Base-by-base conservation (phyloP, 2,797 vertebrate genomes). In the Huso huso region DNA sequence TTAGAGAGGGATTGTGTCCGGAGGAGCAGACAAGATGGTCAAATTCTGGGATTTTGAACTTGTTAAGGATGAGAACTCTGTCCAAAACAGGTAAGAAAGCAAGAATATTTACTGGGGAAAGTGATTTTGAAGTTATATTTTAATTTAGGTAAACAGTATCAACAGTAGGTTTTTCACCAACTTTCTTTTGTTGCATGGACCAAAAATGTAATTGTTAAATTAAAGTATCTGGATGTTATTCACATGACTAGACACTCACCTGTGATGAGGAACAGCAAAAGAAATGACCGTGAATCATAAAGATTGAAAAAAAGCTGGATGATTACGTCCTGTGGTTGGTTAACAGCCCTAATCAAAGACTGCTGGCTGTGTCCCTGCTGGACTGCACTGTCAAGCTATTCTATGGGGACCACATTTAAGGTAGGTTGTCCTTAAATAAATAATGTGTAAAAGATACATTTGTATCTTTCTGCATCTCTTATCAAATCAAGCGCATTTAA, bases 1-100 rank as follows among this genome's bases (percentile, higher is more conserved):
- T 53, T 67, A 99, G 97, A 91, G 87, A 65, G 94, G 95, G 58
- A 92, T 99, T 74, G 84, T 95, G 73, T 93, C 95, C 2, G 96
- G 97, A 64, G 88, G 94, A 65, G 94, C 95, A 62, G 96, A 99
- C 84, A 98, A 98, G 81, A 87, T 85, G 0, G 94, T 95, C 74
- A 97, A 94, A 76, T 98, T 99, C 83, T 99, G 97, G 97, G 95
- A 98, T 59, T 99, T 99, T 86, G 95, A 99, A 75, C 87, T 99
- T 73, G 87, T 96, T 67, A 97, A 92, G 73, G 93, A 94, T 71
- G 68, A 89, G 64, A 83, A 70, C 9, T 87, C 79, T 0, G 66
- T 70, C 15, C 91, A 92, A 65, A 97, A 92, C 85, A 91, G 90
- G 95, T 93, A 64, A 49, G 62, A 11, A 10, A 12, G 18, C 51